Evolutionary conservation across 2,113 vertebrate genomes (phyloP).

Genomic region (Nothobranchius kuhntae): DNA sequence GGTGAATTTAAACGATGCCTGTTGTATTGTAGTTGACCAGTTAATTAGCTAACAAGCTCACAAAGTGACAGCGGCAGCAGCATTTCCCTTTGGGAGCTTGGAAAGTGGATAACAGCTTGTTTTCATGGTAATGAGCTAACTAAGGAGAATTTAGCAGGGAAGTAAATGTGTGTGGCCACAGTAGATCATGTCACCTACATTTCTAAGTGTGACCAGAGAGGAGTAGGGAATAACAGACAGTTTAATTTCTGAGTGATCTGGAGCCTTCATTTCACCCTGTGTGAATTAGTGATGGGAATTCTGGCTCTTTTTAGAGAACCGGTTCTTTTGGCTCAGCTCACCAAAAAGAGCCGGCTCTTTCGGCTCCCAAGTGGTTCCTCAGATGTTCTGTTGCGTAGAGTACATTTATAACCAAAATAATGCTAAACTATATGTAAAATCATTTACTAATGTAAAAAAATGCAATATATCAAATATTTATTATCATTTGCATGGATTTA

Average conservation of each 20-base stretch:
- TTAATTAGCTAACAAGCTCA: constrained; percentile 3
- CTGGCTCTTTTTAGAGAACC: too few species aligned
- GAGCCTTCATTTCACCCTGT: background rate
- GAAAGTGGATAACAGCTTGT: background rate
- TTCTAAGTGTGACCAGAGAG: background rate
- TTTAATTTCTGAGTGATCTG: background rate
- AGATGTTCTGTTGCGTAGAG: too few species aligned
- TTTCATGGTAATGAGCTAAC: background rate
- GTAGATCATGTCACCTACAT: background rate
- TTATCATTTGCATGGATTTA: too few species aligned
- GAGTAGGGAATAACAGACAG: background rate
- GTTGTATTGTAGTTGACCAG: background rate
- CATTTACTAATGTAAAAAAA: too few species aligned
- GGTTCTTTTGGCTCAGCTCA: too few species aligned
- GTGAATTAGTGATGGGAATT: background rate
- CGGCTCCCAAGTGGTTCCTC: too few species aligned
- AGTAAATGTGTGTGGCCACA: background rate
- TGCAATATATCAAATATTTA: too few species aligned
- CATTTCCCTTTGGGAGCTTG: background rate
- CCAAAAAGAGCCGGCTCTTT: too few species aligned
- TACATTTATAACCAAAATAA: too few species aligned
- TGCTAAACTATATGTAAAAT: too few species aligned
- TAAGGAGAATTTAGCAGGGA: background rate
- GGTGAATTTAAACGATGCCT: background rate
- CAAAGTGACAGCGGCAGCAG: background rate